phyloP scores from a whole-genome alignment of 2,797 vertebrate species.

The Microctenopoma steveboyesi region DNA sequence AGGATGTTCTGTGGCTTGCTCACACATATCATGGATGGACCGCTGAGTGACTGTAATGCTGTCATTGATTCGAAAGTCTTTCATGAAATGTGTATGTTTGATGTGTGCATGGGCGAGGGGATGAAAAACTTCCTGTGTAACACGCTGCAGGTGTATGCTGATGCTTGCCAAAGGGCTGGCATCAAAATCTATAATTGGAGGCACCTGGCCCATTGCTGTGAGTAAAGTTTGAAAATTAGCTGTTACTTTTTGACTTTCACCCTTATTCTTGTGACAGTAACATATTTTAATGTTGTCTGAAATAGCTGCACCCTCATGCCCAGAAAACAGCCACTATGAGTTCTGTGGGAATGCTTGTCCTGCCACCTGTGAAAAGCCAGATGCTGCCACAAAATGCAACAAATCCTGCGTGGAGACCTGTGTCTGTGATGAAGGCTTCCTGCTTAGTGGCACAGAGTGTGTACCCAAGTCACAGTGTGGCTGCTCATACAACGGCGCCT shows the following conservation, averaged over 20 bases:
- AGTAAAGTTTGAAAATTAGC: constrained; percentile 61
- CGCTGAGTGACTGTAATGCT: constrained; percentile 71
- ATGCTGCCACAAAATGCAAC: constrained; percentile 44
- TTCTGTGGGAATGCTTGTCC: constrained; percentile 77
- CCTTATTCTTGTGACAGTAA: not conserved
- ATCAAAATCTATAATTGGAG: constrained; percentile 78
- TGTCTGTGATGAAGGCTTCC: constrained; percentile 71
- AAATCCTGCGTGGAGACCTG: constrained; percentile 81
- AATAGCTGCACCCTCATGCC: constrained; percentile 64
- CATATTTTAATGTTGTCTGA: constrained; percentile 12
- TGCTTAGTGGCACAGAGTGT: constrained; percentile 73
- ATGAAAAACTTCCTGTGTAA: constrained; percentile 67
- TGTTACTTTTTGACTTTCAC: not conserved
- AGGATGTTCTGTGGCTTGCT: constrained; percentile 52
- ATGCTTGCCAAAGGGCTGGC: constrained; percentile 76
- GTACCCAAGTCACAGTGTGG: constrained; percentile 71
- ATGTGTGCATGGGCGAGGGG: constrained; percentile 75
- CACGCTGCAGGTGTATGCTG: constrained; percentile 70
- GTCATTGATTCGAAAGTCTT: constrained; percentile 65
- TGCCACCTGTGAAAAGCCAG: constrained; percentile 67
- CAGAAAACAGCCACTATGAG: constrained; percentile 80
- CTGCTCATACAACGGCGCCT: constrained; percentile 69
- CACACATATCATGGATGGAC: constrained; percentile 54
- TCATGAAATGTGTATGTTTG: constrained; percentile 76
- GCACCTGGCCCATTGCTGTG: constrained; percentile 65